Evolutionary conservation across 2,113 vertebrate species (phyloP), one percentile per base, ranked within the genome.

Genomic region (Empidonax alnorum): DNA sequence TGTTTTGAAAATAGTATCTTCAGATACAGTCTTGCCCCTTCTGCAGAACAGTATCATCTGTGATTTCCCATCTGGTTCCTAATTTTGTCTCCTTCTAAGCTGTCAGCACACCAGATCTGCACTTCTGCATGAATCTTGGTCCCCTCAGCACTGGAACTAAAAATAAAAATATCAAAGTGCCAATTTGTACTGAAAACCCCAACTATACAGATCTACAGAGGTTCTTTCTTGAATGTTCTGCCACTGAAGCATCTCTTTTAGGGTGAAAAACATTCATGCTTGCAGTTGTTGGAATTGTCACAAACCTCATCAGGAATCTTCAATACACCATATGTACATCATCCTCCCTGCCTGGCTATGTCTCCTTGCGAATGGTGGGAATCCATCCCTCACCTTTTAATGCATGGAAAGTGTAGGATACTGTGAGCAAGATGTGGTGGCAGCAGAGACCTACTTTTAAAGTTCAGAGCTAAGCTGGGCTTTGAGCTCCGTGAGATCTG

Each of bases 371-470:
- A 88, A 81, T 23, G 4, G 25, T 3, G 11, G 63, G 46, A 86
- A 76, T 80, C 55, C 7, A 37, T 37, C 42, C 23, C 63, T 58
- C 20, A 61, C 14, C 52, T 90, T 53, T 28, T 31, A 71, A 27
- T 31, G 42, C 13, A 10, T 37, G 27, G 49, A 10, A 61, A 84
- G 72, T 63, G 27, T 50, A 52, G 84, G 31, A 75, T 61, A 90
- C 20, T 22, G 47, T 3, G 4, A 85, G 65, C 42, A 84, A 84
- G 86, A 78, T 81, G 31, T 63, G 91, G 91, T 94, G 95, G 93
- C 94, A 93, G 90, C 85, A 97, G 80, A 94, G 94, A 89, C 35
- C 24, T 65, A n/a, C 35, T 80, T 96, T 92, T 86, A 25, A 76
- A 88, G 47, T 74, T 92, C 83, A 84, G 80, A 89, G 68, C 42